Conservation (phyloP, 2,113 vertebrate genomes). For the Mohoua ochrocephala region DNA sequence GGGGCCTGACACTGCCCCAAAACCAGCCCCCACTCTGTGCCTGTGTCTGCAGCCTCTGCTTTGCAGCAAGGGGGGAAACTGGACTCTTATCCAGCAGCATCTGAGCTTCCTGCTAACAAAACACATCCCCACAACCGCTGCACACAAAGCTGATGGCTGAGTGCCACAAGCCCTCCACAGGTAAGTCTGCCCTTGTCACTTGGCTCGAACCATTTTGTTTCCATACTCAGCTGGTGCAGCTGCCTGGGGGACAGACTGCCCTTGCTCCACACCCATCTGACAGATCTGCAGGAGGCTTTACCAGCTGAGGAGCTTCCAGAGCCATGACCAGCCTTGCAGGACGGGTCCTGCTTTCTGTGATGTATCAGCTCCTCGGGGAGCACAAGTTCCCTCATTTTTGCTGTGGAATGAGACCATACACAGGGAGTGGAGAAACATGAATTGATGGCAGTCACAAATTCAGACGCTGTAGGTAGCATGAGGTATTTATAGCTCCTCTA, state of each 20-base stretch:
- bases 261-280: neutral
- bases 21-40: neutral
- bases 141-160: neutral
- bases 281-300: neutral
- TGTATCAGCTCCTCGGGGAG: fast-evolving
- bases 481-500: neutral
- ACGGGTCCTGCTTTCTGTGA: neutral
- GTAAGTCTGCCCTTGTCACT: fast-evolving
- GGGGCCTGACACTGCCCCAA: neutral
- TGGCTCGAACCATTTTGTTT: neutral
- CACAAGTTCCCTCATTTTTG: neutral
- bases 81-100: neutral
- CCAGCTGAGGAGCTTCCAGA: neutral
- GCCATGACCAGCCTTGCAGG: neutral
- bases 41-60: neutral
- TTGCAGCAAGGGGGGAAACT: neutral
- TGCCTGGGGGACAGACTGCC: neutral
- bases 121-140: neutral
- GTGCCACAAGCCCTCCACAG: neutral
- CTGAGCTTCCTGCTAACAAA: neutral
- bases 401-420: neutral
- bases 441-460: fast-evolving
- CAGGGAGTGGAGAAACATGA: neutral
- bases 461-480: neutral
- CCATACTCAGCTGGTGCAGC: neutral